Conservation (phyloP, 2,113 vertebrate species). For the Boleophthalmus pectinirostris region DNA sequence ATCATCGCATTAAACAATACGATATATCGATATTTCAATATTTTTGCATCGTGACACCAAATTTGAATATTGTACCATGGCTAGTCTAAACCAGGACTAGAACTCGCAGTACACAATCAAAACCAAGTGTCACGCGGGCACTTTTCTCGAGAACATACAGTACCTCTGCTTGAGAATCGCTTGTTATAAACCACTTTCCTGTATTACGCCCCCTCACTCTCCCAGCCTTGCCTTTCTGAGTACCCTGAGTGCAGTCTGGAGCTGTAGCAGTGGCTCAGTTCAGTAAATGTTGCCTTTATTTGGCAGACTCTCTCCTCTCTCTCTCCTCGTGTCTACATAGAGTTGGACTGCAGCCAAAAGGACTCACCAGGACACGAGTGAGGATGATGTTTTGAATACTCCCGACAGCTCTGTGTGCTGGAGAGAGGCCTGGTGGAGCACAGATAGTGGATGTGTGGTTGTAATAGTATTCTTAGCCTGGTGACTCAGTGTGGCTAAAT, state of each 20-base stretch:
- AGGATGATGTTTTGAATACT: slow-evolving; percentile 18
- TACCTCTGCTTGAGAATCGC: background rate
- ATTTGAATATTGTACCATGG: too few species aligned
- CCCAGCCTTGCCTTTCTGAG: background rate
- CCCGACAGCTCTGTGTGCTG: background rate
- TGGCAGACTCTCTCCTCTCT: slow-evolving; percentile 8
- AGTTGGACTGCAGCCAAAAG: slow-evolving; percentile 28
- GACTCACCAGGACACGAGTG: slow-evolving; percentile 28
- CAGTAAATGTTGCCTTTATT: background rate
- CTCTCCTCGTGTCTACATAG: background rate
- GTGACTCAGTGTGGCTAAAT: background rate
- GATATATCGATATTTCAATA: too few species aligned
- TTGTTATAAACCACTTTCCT: background rate
- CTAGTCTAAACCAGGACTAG: background rate
- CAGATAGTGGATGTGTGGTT: background rate
- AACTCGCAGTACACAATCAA: background rate
- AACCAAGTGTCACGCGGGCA: too few species aligned
- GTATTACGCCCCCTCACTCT: background rate
- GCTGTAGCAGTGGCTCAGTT: background rate
- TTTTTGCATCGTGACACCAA: too few species aligned
- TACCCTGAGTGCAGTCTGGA: background rate
- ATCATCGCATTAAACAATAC: too few species aligned
- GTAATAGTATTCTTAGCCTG: background rate
- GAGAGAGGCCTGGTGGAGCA: background rate
- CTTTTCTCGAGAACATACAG: background rate